Conservation (phyloP, 1,140 invertebrate genomes). For the Agraylea sexmaculata region DNA sequence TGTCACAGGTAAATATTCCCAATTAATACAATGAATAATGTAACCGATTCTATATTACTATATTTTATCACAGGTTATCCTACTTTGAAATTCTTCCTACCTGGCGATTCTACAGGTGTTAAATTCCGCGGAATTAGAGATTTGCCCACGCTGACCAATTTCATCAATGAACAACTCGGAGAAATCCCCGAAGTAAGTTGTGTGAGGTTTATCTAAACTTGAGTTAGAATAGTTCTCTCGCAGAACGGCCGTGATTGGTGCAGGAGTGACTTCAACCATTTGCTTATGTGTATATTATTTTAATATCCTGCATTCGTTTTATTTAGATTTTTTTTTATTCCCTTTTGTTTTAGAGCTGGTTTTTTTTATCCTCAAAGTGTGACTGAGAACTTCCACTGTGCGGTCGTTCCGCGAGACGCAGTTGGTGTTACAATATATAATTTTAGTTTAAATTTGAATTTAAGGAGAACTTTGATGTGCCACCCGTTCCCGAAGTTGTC, state of each 20-base stretch:
- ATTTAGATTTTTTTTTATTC: no score
- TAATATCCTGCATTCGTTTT: no score
- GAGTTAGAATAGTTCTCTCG: no score
- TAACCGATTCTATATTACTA: constrained; percentile 9
- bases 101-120: constrained; percentile 44
- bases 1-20: constrained; percentile 47
- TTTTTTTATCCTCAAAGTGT: no score
- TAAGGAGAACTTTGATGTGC: constrained; percentile 12
- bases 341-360: no score
- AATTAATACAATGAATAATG: neutral
- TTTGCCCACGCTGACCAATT: constrained; percentile 55
- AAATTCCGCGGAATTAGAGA: constrained; percentile 62
- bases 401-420: no score
- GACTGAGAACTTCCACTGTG: no score
- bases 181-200: constrained; percentile 28
- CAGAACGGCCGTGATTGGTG: no score
- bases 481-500: constrained; percentile 6
- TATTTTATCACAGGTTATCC: constrained; percentile 36
- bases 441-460: constrained; percentile 2
- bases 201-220: no score
- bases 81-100: constrained; percentile 61
- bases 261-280: no score
- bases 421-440: no score
- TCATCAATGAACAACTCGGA: constrained; percentile 58
- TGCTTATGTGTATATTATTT: no score